Base-by-base conservation (phyloP, 2,888 invertebrate genomes). In the Malthinus flaveolus region DNA sequence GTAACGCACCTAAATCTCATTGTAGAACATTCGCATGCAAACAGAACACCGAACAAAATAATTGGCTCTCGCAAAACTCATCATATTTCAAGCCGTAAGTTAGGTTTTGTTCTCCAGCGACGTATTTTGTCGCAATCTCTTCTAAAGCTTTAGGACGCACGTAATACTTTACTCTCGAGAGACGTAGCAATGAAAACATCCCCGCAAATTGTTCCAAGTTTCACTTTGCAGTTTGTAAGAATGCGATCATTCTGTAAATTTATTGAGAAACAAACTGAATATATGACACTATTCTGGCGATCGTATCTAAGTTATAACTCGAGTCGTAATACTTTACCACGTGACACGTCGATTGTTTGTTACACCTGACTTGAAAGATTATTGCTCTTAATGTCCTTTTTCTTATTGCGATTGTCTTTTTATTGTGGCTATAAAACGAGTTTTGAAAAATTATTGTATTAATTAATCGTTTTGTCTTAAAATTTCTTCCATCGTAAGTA, bases 141-240 rank as follows among this genome's bases (percentile, higher is more conserved):
- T 59, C 55, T 36, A 49, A 59, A 53, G 51, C 52, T 23, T 23
- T 23, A 46, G 55, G 63, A 62, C 61, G 59, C 61, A 60, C 59
- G 62, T 62, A 63, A 58, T 55, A 57, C 59, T 50, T 52, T 60
- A 59, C 51, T 56, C 63, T 63, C 63, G 42, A 51, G 63, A 63
- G 63, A 63, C 62, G 44, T 37, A 52, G 59, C 60, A 63, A 69
- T 69, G 69, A 69, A 69, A 70, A 68, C 68, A 68, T 64, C 70
- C 65, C 72, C 71, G 68, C 74, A 74, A 75, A 73, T 74, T 73
- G 71, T 71, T 66, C 64, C 66, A 74, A 73, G 72, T 74, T 74
- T 75, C 73, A 73, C 73, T 73, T 74, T 71, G 68, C 68, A 66
- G 66, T 66, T 68, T 66, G 70, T 69, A 73, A 74, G 72, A 73